These are phyloP conservation scores for Oceanites oceanicus DNA, from an alignment of 2,113 vertebrate genomes.

Conservation along the genomic window DNA sequence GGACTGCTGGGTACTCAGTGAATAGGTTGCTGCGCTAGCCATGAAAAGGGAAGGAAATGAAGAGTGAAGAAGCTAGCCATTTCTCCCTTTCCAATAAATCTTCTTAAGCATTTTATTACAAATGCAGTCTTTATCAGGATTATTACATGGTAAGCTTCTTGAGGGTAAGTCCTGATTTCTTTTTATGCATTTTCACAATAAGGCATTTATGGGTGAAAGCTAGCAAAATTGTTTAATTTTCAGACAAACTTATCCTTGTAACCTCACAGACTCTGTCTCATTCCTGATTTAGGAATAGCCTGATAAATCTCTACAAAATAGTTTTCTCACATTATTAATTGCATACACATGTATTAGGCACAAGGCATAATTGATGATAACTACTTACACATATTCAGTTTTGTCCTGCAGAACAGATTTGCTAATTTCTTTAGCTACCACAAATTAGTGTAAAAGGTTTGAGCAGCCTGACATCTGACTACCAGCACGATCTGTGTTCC, in stretches of 20 bases:
- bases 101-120: background rate
- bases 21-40: too few species aligned
- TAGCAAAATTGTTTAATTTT: background rate
- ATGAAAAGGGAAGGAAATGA: background rate
- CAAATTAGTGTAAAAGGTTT: background rate
- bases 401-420: background rate
- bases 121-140: background rate
- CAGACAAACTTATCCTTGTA: background rate
- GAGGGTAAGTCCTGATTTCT: background rate
- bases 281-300: background rate
- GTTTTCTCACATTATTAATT: background rate
- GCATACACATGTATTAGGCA: background rate
- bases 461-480: background rate
- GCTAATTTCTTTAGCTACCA: background rate
- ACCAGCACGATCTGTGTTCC: background rate
- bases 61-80: background rate
- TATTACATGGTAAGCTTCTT: background rate
- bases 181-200: background rate
- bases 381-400: background rate
- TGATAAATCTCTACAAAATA: background rate
- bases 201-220: background rate
- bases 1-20: background rate
- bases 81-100: background rate
- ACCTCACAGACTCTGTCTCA: background rate
- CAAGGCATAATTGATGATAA: background rate